Evolutionary conservation across 2,888 invertebrate species (phyloP), one percentile per base, ranked within the genome.

Genomic region (Conops quadrifasciatus): DNA sequence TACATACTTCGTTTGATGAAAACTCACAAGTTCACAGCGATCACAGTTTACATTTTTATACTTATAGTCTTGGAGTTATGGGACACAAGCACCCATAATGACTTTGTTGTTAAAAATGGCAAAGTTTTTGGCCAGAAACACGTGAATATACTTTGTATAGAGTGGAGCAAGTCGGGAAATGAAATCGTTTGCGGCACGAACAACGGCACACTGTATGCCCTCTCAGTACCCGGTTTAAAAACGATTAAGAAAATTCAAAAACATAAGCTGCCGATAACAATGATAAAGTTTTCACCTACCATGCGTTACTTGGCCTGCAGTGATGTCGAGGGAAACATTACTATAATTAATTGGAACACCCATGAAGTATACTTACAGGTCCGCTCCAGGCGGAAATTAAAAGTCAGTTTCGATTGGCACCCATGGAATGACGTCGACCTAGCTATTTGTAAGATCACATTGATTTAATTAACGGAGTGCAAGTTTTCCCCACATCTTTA

Each of bases 351-450:
- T 64, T 81, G 81, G 77, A 69, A 64, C 2, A 73, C 74, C 0
- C 81, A 77, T 59, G 75, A 77, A 15, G 74, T 80, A 0, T 72
- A 80, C n/a, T 64, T 79, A 2, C 77, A 75, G 0, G 73, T 84
- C 3, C 73, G 75, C 24, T 78, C 81, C 16, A 78, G 75, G 45
- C 74, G 76, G 3, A 72, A 78, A 63, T 68, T 77, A 16, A 68
- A 75, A 5, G 78, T 80, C 9, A 76, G 81, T 30, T 82, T 87
- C 24, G 86, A 86, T 65, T 87, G 87, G 87, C 87, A 87, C 79
- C 87, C 87, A 1, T 87, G 87, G 87, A 83, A 83, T 24, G 84
- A 83, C 26, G 81, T 81, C 1, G 82, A 86, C 73, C 77, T 87
- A 66, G 84, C 82, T 0, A 79, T 87, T 71, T 78, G 87, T 85